Conservation (phyloP, 1,140 invertebrate species). For the Holotrichia oblita region DNA sequence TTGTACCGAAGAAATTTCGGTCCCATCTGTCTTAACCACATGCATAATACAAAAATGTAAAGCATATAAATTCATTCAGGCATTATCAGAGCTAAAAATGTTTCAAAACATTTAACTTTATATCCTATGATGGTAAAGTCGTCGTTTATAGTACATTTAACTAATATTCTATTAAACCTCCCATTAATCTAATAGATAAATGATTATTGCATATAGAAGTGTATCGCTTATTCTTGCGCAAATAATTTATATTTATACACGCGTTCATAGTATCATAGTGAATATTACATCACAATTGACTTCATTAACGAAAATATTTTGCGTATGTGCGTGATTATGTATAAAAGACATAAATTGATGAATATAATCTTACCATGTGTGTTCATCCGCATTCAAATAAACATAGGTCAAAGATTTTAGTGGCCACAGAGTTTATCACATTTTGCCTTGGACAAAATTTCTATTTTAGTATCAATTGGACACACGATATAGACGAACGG, state of each 20-base stretch:
- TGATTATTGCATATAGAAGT: background rate
- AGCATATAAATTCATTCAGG: too few relatives aligned
- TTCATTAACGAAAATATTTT: slow-evolving; percentile 18
- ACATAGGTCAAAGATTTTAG: background rate
- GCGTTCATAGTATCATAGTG: background rate
- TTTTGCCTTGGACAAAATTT: slow-evolving; percentile 3
- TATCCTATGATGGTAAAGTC: too few relatives aligned
- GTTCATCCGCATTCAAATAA: background rate
- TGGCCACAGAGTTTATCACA: background rate
- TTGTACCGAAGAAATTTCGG: too few relatives aligned
- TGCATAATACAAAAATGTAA: too few relatives aligned
- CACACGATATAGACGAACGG: background rate
- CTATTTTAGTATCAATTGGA: background rate
- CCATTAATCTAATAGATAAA: background rate
- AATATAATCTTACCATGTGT: background rate
- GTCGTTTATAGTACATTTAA: too few relatives aligned
- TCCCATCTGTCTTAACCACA: too few relatives aligned
- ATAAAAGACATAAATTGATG: background rate
- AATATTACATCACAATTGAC: background rate
- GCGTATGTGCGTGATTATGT: background rate
- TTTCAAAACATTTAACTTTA: too few relatives aligned
- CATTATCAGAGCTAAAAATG: too few relatives aligned
- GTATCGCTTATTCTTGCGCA: background rate
- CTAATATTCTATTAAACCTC: background rate
- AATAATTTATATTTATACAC: background rate